These are phyloP conservation scores for Oreochromis grahami DNA, from an alignment of 2,797 vertebrate genomes.

Conservation along the genomic window DNA sequence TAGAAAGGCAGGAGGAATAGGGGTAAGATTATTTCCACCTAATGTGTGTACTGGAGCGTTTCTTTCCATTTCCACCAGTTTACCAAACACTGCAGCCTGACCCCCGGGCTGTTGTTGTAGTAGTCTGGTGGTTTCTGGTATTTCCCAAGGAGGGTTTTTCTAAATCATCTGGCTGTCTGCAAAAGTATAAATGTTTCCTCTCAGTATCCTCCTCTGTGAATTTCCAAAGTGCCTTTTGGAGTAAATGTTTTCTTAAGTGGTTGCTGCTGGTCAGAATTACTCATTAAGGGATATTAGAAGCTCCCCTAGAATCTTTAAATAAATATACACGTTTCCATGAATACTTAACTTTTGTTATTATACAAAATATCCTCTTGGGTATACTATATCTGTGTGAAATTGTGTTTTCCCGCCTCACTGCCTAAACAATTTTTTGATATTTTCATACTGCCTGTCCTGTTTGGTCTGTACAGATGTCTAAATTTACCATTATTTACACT, in stretches of 20 bases:
- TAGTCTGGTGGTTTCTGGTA: background rate
- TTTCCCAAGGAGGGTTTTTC: background rate
- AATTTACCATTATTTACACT: constrained; percentile 32
- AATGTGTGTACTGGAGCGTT: background rate
- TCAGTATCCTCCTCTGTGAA: background rate
- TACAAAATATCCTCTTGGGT: background rate
- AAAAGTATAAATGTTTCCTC: background rate
- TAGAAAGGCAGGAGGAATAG: background rate
- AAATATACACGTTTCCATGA: background rate
- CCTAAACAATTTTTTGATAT: background rate
- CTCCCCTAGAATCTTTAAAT: background rate
- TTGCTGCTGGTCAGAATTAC: background rate
- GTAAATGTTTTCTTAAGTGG: background rate
- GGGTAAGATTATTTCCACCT: background rate
- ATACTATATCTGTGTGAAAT: background rate
- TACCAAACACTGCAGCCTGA: background rate
- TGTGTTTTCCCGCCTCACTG: background rate
- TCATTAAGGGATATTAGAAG: background rate
- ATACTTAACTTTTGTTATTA: background rate
- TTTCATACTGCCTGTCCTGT: background rate
- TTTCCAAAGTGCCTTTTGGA: background rate
- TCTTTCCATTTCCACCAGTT: background rate
- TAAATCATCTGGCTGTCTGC: background rate
- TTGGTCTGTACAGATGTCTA: background rate
- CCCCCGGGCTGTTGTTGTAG: background rate